Percentiles rank a stretch among this genome's conserved stretches.
Conservation (phyloP, 2,888 invertebrate genomes). For the Lordiphosa andalusiaca region DNA sequence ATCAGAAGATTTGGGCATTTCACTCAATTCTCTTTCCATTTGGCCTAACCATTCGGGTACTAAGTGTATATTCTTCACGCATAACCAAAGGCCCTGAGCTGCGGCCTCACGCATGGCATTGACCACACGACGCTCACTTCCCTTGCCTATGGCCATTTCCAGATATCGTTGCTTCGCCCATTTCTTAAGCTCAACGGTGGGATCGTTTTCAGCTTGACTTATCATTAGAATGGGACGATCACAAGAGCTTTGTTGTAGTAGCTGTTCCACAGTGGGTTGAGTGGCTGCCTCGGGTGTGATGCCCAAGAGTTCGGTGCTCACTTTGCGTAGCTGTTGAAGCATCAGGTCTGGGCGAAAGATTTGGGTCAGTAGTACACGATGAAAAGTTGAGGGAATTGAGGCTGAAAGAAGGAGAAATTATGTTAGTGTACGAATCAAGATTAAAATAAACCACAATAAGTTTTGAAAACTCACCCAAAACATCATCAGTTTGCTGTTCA, state of each 20-base stretch:
- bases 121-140: constrained; percentile 86
- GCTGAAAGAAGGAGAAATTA: constrained; percentile 31
- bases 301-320: constrained; percentile 82
- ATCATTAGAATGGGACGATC: constrained; percentile 90
- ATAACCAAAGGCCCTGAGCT: constrained; percentile 87
- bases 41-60: constrained; percentile 86
- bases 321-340: constrained; percentile 86
- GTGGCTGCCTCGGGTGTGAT: constrained; percentile 69
- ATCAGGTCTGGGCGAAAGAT: constrained; percentile 91
- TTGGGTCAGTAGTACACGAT: constrained; percentile 89
- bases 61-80: constrained; percentile 90
- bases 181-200: constrained; percentile 86
- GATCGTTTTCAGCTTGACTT: constrained; percentile 94
- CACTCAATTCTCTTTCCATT: constrained; percentile 85
- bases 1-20: constrained; percentile 80
- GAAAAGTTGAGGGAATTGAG: constrained; percentile 83
- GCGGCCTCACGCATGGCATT: constrained; percentile 83
- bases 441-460: no score
- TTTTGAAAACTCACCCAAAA: constrained; percentile 82
- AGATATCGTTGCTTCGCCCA: constrained; percentile 81
- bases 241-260: constrained; percentile 75
- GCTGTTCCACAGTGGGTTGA: constrained; percentile 77
- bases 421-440: no score
- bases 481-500: constrained; percentile 77
- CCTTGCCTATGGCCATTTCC: constrained; percentile 91